A percentile compares a stretch with the other conserved stretches of the same genome.
Conservation (phyloP, 2,888 invertebrate genomes). For the Miltochrista miniata region DNA sequence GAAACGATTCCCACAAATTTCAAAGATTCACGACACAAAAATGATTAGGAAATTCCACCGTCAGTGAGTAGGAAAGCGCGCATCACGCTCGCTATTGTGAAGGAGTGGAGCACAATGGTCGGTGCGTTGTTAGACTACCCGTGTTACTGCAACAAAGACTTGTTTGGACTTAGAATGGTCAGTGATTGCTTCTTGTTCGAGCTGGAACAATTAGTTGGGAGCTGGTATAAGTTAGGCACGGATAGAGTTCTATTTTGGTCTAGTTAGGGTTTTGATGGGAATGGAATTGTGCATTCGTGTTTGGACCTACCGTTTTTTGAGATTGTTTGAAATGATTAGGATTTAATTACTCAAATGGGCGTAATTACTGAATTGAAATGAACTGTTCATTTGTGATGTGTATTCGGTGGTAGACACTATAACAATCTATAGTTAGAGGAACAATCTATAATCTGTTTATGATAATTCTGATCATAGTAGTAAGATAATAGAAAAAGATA, state of each 20-base stretch:
- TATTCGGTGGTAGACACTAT: too few relatives aligned
- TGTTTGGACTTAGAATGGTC: constrained; percentile 37
- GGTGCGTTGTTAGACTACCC: constrained; percentile 48
- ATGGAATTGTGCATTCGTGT: too few relatives aligned
- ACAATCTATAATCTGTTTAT: too few relatives aligned
- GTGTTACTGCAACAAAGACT: constrained; percentile 52
- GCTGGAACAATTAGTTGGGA: constrained; percentile 26
- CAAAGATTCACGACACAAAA: constrained; percentile 7
- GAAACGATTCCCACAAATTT: background rate
- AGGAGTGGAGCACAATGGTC: constrained; percentile 24
- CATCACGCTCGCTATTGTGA: constrained; percentile 37
- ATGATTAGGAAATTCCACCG: constrained; percentile 8
- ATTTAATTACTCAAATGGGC: too few relatives aligned
- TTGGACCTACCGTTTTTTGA: too few relatives aligned
- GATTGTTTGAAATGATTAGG: too few relatives aligned
- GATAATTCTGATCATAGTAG: too few relatives aligned
- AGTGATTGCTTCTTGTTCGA: constrained; percentile 57
- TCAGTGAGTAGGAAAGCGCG: constrained; percentile 22
- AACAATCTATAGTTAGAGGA: too few relatives aligned
- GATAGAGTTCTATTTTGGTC: background rate
- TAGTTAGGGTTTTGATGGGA: background rate
- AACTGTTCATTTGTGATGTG: too few relatives aligned
- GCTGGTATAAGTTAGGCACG: constrained; percentile 25
- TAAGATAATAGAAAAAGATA: too few relatives aligned
- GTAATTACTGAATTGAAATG: too few relatives aligned